Evolutionary conservation across 2,888 invertebrate species (phyloP), one percentile per base, ranked within the genome.

Genomic region (Trichogramma evanescens): DNA sequence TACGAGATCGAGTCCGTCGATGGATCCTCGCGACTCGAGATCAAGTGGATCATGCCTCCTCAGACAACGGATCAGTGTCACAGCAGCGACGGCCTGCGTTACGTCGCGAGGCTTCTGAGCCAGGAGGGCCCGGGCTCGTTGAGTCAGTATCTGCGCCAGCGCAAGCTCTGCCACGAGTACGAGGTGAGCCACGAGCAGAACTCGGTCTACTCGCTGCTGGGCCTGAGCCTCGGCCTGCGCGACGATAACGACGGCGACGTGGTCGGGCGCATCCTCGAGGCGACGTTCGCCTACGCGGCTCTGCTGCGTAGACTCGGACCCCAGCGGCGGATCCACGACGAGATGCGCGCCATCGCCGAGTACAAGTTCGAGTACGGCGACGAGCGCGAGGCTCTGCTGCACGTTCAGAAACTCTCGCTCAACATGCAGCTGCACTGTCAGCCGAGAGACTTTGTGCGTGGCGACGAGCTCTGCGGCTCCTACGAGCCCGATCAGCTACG

Each of bases 51-150:
- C 3, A 75, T 88, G 68, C 87, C 86, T 5, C 79, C 86, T 5
- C 26, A 3, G 26, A 26, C 26, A 2, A 2, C 26, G 26, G 69
- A 83, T 40, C 79, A 82, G 38, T 78, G 85, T 62, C 78, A 88
- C 62, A 93, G 93, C 74, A 84, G 86, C 9, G 91, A 91, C 72
- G 90, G 91, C 0, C 83, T 89, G 62, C 84, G 88, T 66, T 91
- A 91, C 71, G 78, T 95, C 4, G 86, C 89, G 0, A 68, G 69
- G 63, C 75, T 95, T 9, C 77, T 95, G 4, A 91, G 91, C 0
- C 89, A 93, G 74, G 93, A 95, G 76, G 94, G 94, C 2, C 85
- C 85, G 70, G 92, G 91, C 56, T 91, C 91, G 66, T 78, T 93
- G 9, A 83, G 90, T 2, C 86, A 89, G 0, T 89, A 87, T 72